These are phyloP conservation scores for Ptiloglossa arizonensis DNA, from an alignment of 1,140 invertebrate species.

Conservation along the genomic window DNA sequence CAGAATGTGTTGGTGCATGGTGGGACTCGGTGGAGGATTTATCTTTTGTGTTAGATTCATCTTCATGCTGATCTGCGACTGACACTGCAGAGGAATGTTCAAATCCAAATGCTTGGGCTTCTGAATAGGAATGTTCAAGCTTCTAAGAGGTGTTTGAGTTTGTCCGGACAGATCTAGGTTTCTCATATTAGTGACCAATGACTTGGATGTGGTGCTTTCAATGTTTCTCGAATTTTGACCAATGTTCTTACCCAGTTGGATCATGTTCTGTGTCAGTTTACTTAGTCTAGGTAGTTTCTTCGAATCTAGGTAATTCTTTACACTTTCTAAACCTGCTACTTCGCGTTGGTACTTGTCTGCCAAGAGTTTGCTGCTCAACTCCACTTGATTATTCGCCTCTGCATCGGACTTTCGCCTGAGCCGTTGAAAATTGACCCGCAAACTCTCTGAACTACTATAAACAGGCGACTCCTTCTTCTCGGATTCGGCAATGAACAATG, in stretches of 20 bases:
- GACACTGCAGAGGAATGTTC: constrained; percentile 63
- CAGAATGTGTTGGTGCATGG: constrained; percentile 72
- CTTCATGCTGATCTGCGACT: constrained; percentile 52
- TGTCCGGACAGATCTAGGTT: constrained; percentile 59
- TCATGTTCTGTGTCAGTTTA: constrained; percentile 76
- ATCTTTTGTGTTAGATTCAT: constrained; percentile 53
- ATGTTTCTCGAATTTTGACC: constrained; percentile 71
- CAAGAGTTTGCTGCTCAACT: constrained; percentile 72
- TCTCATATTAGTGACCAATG: constrained; percentile 53
- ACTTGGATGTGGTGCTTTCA: constrained; percentile 53
- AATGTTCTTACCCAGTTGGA: constrained; percentile 75
- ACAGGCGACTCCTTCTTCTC: constrained; percentile 73
- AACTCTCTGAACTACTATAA: constrained; percentile 73
- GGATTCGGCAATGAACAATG: constrained; percentile 72
- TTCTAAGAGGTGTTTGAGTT: constrained; percentile 42
- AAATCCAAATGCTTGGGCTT: constrained; percentile 73
- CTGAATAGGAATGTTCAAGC: constrained; percentile 64
- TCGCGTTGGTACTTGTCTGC: constrained; percentile 78
- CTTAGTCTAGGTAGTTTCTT: constrained; percentile 74
- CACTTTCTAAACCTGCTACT: constrained; percentile 74
- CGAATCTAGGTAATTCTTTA: constrained; percentile 78
- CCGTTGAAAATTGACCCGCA: constrained; percentile 73
- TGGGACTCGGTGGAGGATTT: constrained; percentile 59
- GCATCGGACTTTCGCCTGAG: constrained; percentile 73
- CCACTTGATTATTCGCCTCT: constrained; percentile 69